Evolutionary conservation across 2,888 invertebrate genomes (phyloP).

Genomic region (Aphodius sticticus): DNA sequence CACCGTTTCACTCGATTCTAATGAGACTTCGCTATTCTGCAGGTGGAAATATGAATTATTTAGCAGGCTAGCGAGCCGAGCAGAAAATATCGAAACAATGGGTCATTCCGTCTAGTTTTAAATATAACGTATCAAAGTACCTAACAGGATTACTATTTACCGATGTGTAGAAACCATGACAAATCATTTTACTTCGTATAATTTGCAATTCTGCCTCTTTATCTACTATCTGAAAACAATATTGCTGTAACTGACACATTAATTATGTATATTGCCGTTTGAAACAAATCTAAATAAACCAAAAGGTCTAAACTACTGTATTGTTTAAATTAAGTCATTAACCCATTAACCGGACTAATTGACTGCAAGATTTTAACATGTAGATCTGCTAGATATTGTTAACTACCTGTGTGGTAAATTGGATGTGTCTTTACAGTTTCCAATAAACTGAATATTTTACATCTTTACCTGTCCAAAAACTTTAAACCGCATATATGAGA

Average conservation of each 20-base stretch:
- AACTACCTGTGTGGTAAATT: not conserved
- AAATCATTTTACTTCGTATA: too few relatives aligned
- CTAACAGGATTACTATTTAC: too few relatives aligned
- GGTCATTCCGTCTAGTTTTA: not conserved
- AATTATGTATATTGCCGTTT: too few relatives aligned
- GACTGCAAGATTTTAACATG: not conserved
- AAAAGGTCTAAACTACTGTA: not conserved
- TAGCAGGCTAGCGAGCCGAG: not conserved
- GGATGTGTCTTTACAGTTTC: not conserved
- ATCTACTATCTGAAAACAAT: too few relatives aligned
- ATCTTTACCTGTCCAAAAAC: not conserved
- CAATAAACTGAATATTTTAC: not conserved
- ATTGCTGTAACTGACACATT: too few relatives aligned
- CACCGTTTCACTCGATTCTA: not conserved
- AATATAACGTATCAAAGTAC: too few relatives aligned
- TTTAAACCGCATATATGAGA: not conserved
- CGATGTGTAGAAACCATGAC: too few relatives aligned
- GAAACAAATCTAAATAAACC: not conserved
- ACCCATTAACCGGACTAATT: not conserved
- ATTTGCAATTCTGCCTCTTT: too few relatives aligned
- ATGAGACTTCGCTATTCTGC: not conserved
- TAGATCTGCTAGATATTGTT: not conserved
- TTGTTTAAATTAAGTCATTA: not conserved
- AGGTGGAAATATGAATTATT: conserved; percentile 4
- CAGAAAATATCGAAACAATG: not conserved